Percentiles rank a stretch among this genome's conserved stretches.
phyloP scores from a whole-genome alignment of 37 sponge, comb jelly and placozoan genomes.

The Diacarnus erythraeanus region DNA sequence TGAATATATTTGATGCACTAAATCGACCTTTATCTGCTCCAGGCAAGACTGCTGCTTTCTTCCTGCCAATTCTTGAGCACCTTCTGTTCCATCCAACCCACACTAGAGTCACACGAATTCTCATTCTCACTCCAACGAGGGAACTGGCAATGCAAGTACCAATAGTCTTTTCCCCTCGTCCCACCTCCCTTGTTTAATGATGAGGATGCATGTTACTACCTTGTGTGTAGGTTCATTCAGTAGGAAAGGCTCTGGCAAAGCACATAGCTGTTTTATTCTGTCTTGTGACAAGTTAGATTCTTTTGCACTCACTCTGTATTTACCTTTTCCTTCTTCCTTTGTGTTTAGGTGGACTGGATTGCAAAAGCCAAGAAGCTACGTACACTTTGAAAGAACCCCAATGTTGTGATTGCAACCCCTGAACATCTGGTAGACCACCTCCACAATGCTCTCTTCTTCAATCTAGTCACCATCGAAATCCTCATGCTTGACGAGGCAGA shows the following conservation, averaged over 20 bases:
- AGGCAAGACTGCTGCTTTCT: slow-evolving; percentile 98
- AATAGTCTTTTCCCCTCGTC: not conserved
- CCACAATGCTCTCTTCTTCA: slow-evolving; percentile 96
- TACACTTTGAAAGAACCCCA: slow-evolving; percentile 83
- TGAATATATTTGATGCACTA: too few relatives aligned
- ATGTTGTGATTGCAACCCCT: slow-evolving; percentile 95
- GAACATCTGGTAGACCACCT: slow-evolving; percentile 95
- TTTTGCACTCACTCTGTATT: not conserved
- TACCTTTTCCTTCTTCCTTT: not conserved
- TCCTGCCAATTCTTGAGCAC: slow-evolving; percentile 94
- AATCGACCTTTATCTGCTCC: too few relatives aligned
- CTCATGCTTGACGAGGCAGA: slow-evolving; percentile 98
- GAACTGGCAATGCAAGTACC: slow-evolving; percentile 95
- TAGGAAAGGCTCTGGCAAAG: slow-evolving; percentile 72
- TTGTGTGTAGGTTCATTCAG: slow-evolving; percentile 74
- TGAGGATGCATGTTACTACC: not conserved
- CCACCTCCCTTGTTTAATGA: not conserved
- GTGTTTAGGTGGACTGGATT: slow-evolving; percentile 92
- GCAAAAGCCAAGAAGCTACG: slow-evolving; percentile 82
- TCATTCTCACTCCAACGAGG: slow-evolving; percentile 94
- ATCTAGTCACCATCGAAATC: slow-evolving; percentile 88
- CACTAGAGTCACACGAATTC: slow-evolving; percentile 61
- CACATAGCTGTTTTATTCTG: slow-evolving; percentile 75
- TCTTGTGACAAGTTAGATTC: slow-evolving; percentile 66
- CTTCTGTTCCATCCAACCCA: slow-evolving; percentile 83